Evolutionary conservation across 2,113 vertebrate species (phyloP), one percentile per base, ranked within the genome.

Genomic region (Prionailurus bengalensis): DNA sequence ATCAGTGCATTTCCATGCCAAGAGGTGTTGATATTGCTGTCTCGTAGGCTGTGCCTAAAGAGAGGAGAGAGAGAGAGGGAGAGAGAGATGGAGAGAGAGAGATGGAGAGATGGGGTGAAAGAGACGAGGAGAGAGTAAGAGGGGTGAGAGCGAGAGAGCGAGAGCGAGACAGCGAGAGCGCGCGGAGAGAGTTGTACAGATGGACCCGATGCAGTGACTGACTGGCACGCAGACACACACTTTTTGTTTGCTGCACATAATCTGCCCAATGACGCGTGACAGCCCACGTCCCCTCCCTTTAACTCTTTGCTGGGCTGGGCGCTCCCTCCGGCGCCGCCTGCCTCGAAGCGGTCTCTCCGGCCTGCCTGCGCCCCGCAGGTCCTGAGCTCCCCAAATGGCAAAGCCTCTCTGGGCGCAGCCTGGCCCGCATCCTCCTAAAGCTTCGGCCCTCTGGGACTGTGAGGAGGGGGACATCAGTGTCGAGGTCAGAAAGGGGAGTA

Each of bases 181-280:
- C 45, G 73, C 55, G 76, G 96, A 92, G 95, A 82, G 98, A 98
- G 98, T 98, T 97, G 98, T 98, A 98, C 99, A 99, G 99, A 99
- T 99, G 99, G 99, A 99, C 99, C 99, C 99, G 99, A 97, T 98
- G 99, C 99, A 99, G 99, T 99, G 99, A 99, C 99, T 99, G 99
- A 99, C 99, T 99, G 99, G 99, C 99, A 99, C 99, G 98, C 99
- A 99, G 99, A 99, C 99, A 99, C 99, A 99, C 99, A 99, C 99
- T 99, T 99, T 99, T 99, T 99, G 99, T 99, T 99, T 99, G 99
- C 99, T 97, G 99, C 99, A 99, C 99, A 99, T 99, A 99, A 99
- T 99, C 99, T 99, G 99, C 99, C 99, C 99, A 99, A 99, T 99
- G 99, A 99, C 99, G 99, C 99, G 99, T 99, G 99, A 99, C 99